phyloP scores from a whole-genome alignment of 1,140 invertebrate genomes.

The Neomicropteryx cornuta region DNA sequence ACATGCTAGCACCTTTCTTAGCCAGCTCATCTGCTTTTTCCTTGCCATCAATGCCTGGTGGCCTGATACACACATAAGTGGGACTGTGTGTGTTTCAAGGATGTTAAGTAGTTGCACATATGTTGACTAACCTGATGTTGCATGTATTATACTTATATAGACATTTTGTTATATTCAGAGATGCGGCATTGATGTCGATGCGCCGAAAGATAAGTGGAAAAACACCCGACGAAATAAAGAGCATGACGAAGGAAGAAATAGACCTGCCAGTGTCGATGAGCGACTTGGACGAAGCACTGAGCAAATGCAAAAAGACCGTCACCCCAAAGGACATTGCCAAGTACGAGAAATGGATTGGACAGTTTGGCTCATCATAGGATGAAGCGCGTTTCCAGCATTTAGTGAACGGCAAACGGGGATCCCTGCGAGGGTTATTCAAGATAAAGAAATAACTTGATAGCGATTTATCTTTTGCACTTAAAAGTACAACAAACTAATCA shows the following conservation, averaged over 20 bases:
- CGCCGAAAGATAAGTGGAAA: slow-evolving; percentile 85
- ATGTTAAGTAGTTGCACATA: too few relatives aligned
- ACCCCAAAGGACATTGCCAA: slow-evolving; percentile 83
- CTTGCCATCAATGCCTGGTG: too few relatives aligned
- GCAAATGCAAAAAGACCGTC: slow-evolving; percentile 91
- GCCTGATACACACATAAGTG: too few relatives aligned
- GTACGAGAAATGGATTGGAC: slow-evolving; percentile 95
- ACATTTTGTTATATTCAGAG: too few relatives aligned
- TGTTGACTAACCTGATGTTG: neutral
- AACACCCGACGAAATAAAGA: slow-evolving; percentile 84
- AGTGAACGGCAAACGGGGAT: slow-evolving; percentile 12
- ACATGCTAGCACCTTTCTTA: too few relatives aligned
- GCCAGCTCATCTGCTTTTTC: too few relatives aligned
- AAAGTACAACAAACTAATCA: too few relatives aligned
- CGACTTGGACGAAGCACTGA: slow-evolving; percentile 83
- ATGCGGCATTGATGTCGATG: slow-evolving; percentile 99
- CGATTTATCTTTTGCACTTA: too few relatives aligned
- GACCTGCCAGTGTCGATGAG: slow-evolving; percentile 81
- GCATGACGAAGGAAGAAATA: slow-evolving; percentile 86
- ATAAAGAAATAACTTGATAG: too few relatives aligned
- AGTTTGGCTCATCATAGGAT: slow-evolving; percentile 73
- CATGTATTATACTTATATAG: slow-evolving; percentile 4
- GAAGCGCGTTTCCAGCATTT: slow-evolving; percentile 16
- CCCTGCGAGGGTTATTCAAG: slow-evolving; percentile 9
- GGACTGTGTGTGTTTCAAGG: too few relatives aligned